phyloP scores from a whole-genome alignment of 2,888 invertebrate species.

The Callinectes sapidus region DNA sequence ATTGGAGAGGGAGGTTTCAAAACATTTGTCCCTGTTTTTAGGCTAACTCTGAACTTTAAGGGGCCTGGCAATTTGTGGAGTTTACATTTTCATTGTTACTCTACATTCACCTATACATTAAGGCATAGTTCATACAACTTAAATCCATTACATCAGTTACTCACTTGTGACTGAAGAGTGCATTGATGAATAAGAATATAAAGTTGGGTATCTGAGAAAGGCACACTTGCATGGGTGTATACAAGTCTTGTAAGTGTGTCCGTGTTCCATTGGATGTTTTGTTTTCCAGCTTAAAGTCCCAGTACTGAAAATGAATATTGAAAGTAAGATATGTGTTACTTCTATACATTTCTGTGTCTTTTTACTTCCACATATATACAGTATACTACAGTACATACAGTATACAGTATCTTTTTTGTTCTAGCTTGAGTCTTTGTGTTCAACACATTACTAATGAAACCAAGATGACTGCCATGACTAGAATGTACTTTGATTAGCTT shows the following conservation, averaged over 20 bases:
- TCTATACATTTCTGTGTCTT: background rate
- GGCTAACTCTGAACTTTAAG: too few species aligned
- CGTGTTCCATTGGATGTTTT: constrained; percentile 31
- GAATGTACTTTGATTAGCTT: background rate
- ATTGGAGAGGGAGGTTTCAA: too few species aligned
- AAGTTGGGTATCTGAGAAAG: constrained; percentile 72
- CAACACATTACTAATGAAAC: background rate
- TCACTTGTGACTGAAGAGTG: constrained; percentile 71
- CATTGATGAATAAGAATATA: constrained; percentile 71
- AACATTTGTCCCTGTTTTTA: too few species aligned
- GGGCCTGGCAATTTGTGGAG: too few species aligned
- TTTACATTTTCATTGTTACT: too few species aligned
- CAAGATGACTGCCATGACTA: background rate
- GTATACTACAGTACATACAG: too few species aligned
- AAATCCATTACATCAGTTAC: background rate
- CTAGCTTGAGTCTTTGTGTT: too few species aligned
- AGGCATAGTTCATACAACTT: background rate
- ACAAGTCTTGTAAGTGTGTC: constrained; percentile 67
- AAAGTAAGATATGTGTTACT: background rate
- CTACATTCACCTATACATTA: background rate
- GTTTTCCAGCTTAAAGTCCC: constrained; percentile 73
- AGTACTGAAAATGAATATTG: constrained; percentile 63
- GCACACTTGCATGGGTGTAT: constrained; percentile 71
- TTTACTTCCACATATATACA: too few species aligned
- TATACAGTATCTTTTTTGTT: too few species aligned